phyloP scores from a whole-genome alignment of 2,797 vertebrate species.

The Arnoldichthys spilopterus region DNA sequence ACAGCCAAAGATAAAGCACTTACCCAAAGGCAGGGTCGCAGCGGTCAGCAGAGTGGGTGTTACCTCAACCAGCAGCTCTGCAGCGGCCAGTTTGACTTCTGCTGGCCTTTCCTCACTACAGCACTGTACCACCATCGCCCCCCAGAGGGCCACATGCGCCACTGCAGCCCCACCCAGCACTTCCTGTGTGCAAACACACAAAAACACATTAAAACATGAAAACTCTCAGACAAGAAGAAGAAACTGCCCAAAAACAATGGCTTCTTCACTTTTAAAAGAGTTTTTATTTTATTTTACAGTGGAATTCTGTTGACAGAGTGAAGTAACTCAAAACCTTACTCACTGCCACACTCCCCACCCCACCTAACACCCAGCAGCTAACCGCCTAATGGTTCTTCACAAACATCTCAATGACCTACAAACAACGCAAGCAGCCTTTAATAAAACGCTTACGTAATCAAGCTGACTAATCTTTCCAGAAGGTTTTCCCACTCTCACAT shows the following conservation, averaged over 20 bases:
- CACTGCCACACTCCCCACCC: not conserved
- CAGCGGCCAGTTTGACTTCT: conserved; percentile 84
- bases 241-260: not conserved
- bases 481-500: not conserved
- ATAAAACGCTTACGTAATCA: conserved; percentile 16
- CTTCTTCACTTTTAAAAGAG: not conserved
- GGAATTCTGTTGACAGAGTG: not conserved
- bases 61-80: conserved; percentile 81
- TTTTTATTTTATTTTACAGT: not conserved
- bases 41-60: conserved; percentile 77
- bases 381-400: conserved; percentile 38
- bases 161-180: conserved; percentile 61
- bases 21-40: conserved; percentile 81
- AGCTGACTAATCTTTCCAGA: conserved; percentile 25
- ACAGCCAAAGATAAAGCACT: conserved; percentile 59
- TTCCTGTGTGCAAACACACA: conserved; percentile 47
- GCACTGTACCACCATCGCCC: conserved; percentile 78
- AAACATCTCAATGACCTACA: conserved; percentile 45
- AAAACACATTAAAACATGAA: not conserved
- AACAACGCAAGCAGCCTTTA: conserved; percentile 40
- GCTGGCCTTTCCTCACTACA: conserved; percentile 84
- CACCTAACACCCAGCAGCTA: conserved; percentile 40
- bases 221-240: not conserved
- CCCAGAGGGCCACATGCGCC: conserved; percentile 79
- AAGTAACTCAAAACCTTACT: not conserved